Evolutionary conservation across 2,888 invertebrate genomes (phyloP).

Genomic region (Theristus sp.): DNA sequence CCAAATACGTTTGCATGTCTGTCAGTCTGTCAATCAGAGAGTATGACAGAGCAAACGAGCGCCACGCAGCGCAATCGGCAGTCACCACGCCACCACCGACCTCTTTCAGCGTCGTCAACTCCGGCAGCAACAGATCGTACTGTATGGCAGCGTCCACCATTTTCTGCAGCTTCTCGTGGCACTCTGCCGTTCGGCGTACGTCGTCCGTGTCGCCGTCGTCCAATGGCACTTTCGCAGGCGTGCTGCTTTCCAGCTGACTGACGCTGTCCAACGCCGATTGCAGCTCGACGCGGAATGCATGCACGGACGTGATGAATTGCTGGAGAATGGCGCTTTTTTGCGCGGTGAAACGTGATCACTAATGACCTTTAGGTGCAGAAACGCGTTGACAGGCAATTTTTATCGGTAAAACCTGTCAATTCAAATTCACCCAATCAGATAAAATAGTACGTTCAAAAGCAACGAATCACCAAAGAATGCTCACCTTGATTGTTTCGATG

Average conservation of each 20-base stretch:
- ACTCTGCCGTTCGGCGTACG: slow-evolving; percentile 17
- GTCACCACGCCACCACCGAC: slow-evolving; percentile 26
- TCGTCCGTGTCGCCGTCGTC: slow-evolving; percentile 15
- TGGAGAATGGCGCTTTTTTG: too few species aligned
- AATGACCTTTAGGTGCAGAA: too few species aligned
- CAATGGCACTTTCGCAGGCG: background rate
- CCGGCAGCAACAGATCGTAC: slow-evolving; percentile 66
- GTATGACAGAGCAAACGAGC: too few species aligned
- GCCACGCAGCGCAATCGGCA: too few species aligned
- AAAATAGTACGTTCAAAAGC: too few species aligned
- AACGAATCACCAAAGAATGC: too few species aligned
- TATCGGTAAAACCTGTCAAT: too few species aligned
- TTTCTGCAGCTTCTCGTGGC: slow-evolving; percentile 47
- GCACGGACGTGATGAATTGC: slow-evolving; percentile 32
- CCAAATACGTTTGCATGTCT: too few species aligned
- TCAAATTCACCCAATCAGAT: too few species aligned
- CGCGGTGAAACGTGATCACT: too few species aligned
- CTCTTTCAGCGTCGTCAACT: slow-evolving; percentile 49
- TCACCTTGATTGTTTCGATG: slow-evolving; percentile 47
- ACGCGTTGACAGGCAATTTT: too few species aligned
- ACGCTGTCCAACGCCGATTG: slow-evolving; percentile 31
- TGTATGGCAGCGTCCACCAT: slow-evolving; percentile 53
- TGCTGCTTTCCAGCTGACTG: background rate
- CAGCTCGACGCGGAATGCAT: slow-evolving; percentile 42
- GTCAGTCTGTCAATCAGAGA: too few species aligned